Evolutionary conservation across 2,113 vertebrate genomes (phyloP), one percentile per base, ranked within the genome.

Genomic region (Callipepla californica): DNA sequence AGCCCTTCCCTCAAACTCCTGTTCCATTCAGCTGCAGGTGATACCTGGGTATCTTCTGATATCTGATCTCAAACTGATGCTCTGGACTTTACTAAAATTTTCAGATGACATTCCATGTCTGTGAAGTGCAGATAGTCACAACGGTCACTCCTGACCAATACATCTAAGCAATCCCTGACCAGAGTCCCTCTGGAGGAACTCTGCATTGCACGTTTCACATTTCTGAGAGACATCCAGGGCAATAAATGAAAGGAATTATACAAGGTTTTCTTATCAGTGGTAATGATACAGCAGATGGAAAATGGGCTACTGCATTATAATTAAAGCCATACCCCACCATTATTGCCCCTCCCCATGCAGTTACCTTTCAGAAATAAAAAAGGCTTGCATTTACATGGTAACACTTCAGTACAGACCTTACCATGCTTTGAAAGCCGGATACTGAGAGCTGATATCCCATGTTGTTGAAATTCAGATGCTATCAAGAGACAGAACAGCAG

Each of bases 291-390:
- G 77, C 0, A 6, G 62, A 42, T 15, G 45, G 53, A 84, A 90
- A 89, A 95, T 42, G 36, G 36, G 40, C 44, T 85, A 62, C 22
- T 62, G 53, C 0, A 0, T 62, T 72, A 38, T 66, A 81, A 93
- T 68, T 89, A 91, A 67, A 50, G 50, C 42, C 55, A 73, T 11
- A 70, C 10, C 19, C 7, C 20, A 55, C 25, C 72, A 80, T 25
- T 18, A 23, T 25, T 88, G 62, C 62, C 53, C n/a, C 65, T 42
- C 66, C 78, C 53, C 38, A 1, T 53, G 48, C 14, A 76, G 59
- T 17, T 69, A 88, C 36, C 53, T 87, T 73, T 76, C 69, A 73
- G 53, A 90, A 90, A 87, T 72, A 73, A 69, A 90, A 93, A 57
- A 3, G 18, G 48, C 45, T 86, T 79, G 40, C 14, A 55, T 72